These are phyloP conservation scores for Cosmopolites sordidus DNA, from an alignment of 2,888 invertebrate species.

Conservation along the genomic window DNA sequence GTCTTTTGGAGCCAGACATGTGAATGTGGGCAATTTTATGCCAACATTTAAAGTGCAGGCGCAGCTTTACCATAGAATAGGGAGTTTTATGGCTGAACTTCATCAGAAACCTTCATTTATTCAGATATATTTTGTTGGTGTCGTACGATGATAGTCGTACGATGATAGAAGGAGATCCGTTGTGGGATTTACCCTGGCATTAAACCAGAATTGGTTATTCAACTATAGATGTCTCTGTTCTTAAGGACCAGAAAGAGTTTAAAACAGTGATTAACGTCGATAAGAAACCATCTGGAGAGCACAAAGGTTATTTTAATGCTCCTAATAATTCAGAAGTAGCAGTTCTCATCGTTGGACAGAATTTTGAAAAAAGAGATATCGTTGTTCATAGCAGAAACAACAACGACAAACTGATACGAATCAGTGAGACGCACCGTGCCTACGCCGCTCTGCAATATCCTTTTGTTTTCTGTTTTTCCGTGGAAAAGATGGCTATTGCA, in stretches of 20 bases:
- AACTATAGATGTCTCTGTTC: neutral
- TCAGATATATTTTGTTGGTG: constrained; percentile 12
- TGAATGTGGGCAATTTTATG: neutral
- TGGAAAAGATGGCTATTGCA: constrained; percentile 28
- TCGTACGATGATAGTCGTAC: too few relatives aligned
- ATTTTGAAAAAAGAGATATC: constrained; percentile 4
- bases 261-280: neutral
- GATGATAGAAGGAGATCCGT: too few relatives aligned
- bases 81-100: neutral
- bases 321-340: constrained; percentile 6
- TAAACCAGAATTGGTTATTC: neutral
- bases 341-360: constrained; percentile 1
- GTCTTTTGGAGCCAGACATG: neutral
- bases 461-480: constrained; percentile 28
- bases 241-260: neutral
- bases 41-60: constrained; percentile 5
- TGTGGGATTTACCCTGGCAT: neutral
- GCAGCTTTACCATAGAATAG: neutral
- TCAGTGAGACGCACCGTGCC: constrained; percentile 36
- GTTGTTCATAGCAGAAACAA: constrained; percentile 1
- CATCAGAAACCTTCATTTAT: neutral
- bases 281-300: neutral
- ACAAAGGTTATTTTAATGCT: constrained; percentile 1
- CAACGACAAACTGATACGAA: constrained; percentile 2
- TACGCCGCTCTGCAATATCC: constrained; percentile 44